Base-by-base conservation (phyloP, 2,888 invertebrate species). In the Trimorus sp. region DNA sequence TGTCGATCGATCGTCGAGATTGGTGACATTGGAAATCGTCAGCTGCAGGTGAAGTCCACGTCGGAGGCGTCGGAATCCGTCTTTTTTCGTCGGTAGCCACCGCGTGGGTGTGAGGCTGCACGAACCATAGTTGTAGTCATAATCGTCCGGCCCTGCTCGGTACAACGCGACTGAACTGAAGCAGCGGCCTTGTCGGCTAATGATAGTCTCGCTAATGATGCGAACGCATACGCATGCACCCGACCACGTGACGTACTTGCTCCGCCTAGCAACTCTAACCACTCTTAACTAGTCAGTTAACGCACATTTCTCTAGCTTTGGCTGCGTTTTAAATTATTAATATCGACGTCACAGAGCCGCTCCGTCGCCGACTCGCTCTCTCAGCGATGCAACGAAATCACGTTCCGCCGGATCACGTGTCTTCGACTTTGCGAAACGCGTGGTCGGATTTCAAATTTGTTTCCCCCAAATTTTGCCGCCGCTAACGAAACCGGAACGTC, bases 181-280 rank as follows among this genome's bases (percentile, higher is more conserved):
- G 71, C 74, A 84, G 77, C 89, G 90, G 89, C 90, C 90, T 90
- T 90, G 90, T 83, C 88, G 89, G 89, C 91, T 91, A 91, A 91
- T 91, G 91, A 91, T 90, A 91, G 91, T 91, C 89, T 84, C 88
- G 89, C 90, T 91, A 91, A 91, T 91, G 90, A 90, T 90, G 90
- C 90, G 89, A 89, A 65, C 85, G 85, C 87, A 87, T 88, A 86
- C 87, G 84, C 86, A 86, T 86, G 81, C 87, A 85, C 81, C 58
- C 73, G 74, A 78, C 86, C 85, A 84, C 85, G 83, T 85, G 83
- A 66, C 62, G 49, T 48, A 59, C 74, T 73, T 84, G 85, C 85
- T 87, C 86, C 86, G 85, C 87, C 85, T 88, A 87, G 86, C 86
- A 84, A 87, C 86, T 85, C 85, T 82, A 79, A 76, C 81, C 79